Evolutionary conservation across 2,888 invertebrate species (phyloP), one percentile per base, ranked within the genome.

Genomic region (Suillia variegata): DNA sequence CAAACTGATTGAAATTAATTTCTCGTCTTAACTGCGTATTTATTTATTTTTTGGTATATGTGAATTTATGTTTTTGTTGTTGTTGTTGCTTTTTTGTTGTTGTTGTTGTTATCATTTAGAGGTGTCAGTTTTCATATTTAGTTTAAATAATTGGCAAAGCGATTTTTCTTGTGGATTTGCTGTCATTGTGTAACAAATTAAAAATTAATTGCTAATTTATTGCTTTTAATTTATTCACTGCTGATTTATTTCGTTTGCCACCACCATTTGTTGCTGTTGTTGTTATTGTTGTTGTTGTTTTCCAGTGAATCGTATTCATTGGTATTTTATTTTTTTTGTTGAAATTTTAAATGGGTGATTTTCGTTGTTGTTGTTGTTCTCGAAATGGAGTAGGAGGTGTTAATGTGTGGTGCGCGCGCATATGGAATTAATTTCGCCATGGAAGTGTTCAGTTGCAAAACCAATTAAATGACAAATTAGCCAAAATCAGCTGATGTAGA

Each of bases 171-270:
- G 10, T 13, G 42, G 45, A 55, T 55, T 62, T 57, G 50, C 38
- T 68, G 45, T 45, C 45, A 45, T 18, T 61, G 51, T 54, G 56
- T 61, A 67, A 70, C 77, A 76, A 75, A 75, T 75, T 75, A 73
- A 75, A 75, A 74, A 70, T 76, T 75, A 75, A 75, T 75, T 76
- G 75, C 68, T 70, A 75, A 76, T 75, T 76, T 75, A 75, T 75
- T 66, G 73, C 75, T 70, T 75, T 76, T 76, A 75, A 75, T 75
- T 75, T 76, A 72, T 70, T 71, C 73, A 69, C 66, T 67, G 65
- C 57, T 76, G 77, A 75, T 72, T 75, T 76, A 72, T 76, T 69
- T n/a, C n/a, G n/a, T n/a, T n/a, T n/a, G n/a, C n/a, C 63, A 63
- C 59, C 58, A 45, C n/a, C 21, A 20, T 48, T 17, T 31, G 31